These are phyloP conservation scores for Drosophila yooni DNA, from an alignment of 2,888 invertebrate species.

Conservation along the genomic window DNA sequence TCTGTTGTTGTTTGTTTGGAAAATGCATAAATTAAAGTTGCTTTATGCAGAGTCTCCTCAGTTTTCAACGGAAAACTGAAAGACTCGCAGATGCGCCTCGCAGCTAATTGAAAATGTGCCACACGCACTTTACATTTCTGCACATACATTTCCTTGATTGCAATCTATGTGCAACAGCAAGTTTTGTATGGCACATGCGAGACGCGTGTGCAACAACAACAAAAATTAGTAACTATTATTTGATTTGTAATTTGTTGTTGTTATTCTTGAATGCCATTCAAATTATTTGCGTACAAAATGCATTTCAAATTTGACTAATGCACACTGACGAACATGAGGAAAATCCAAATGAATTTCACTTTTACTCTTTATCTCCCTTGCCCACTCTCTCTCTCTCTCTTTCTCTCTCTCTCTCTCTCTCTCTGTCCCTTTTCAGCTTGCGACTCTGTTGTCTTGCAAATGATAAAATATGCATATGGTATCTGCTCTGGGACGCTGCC, in stretches of 20 bases:
- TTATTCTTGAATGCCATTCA: slow-evolving; percentile 37
- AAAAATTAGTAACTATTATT: slow-evolving; percentile 27
- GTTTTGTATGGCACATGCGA: slow-evolving; percentile 7
- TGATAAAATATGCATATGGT: slow-evolving; percentile 56
- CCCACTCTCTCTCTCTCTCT: not conserved
- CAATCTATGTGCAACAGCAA: slow-evolving; percentile 30
- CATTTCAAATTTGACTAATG: slow-evolving; percentile 75
- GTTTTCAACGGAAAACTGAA: slow-evolving; percentile 14
- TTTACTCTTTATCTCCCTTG: slow-evolving; percentile 36
- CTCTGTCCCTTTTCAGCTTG: slow-evolving; percentile 1
- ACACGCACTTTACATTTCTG: slow-evolving; percentile 27
- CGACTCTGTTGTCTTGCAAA: slow-evolving; percentile 38
- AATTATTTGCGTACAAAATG: slow-evolving; percentile 47
- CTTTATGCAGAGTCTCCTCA: slow-evolving; percentile 9
- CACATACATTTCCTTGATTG: slow-evolving; percentile 39
- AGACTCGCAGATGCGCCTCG: not conserved
- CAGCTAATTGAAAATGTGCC: slow-evolving; percentile 35
- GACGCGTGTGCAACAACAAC: slow-evolving; percentile 3
- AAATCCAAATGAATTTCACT: slow-evolving; percentile 74
- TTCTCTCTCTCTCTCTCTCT: not conserved
- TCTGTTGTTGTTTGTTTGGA: slow-evolving; percentile 39
- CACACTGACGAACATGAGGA: slow-evolving; percentile 69
- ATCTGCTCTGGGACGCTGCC: slow-evolving; percentile 38
- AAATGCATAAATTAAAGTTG: slow-evolving; percentile 54
- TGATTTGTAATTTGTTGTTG: slow-evolving; percentile 22